These are phyloP conservation scores for Trachops cirrhosus DNA, from an alignment of 2,797 vertebrate species.

Conservation along the genomic window DNA sequence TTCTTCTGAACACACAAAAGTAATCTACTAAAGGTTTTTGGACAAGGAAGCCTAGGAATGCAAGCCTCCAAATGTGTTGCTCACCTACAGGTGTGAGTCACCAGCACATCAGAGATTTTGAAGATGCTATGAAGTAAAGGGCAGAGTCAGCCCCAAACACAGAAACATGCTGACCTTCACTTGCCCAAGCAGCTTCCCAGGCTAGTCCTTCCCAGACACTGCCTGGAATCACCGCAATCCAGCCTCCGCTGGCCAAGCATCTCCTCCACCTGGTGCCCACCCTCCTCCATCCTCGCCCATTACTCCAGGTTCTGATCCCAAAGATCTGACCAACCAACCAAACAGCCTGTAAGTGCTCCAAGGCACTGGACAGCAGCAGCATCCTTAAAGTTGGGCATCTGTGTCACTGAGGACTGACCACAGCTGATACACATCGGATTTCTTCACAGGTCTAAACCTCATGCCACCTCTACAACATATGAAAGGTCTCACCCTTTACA, in stretches of 20 bases:
- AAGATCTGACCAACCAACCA: background rate
- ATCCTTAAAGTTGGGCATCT: background rate
- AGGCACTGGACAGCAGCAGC: too few species aligned
- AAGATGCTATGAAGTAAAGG: background rate
- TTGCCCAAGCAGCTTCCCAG: background rate
- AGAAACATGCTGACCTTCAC: background rate
- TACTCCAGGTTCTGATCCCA: background rate
- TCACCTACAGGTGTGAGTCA: background rate
- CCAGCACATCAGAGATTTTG: background rate
- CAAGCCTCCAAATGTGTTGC: background rate
- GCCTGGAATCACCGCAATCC: too few species aligned
- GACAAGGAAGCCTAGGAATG: background rate
- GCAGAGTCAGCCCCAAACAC: background rate
- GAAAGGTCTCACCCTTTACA: background rate
- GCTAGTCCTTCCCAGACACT: background rate
- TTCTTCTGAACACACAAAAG: background rate
- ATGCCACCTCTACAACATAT: background rate
- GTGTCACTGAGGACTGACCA: background rate
- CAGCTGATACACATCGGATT: background rate
- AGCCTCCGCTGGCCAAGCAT: background rate
- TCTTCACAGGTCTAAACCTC: background rate
- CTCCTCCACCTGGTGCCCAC: rapidly evolving
- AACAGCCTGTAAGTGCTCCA: background rate
- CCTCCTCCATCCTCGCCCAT: background rate
- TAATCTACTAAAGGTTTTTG: background rate